Conservation (phyloP, 2,888 invertebrate species). For the Nipponacmea schrenckii region DNA sequence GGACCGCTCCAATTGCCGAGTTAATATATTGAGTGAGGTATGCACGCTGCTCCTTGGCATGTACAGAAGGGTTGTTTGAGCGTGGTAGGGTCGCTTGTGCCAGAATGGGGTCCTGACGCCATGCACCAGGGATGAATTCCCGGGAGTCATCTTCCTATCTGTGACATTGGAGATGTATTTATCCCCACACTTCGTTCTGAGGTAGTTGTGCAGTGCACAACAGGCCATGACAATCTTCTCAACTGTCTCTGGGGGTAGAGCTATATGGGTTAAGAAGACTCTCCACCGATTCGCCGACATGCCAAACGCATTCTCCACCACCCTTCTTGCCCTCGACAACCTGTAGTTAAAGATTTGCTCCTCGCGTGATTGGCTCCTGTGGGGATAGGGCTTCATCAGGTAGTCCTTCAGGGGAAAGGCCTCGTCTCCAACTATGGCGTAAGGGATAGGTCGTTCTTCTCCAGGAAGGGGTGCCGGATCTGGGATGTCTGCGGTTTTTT, state of each 20-base stretch:
- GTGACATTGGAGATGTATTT: no score
- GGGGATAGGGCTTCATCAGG: constrained; percentile 1
- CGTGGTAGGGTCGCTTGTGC: no score
- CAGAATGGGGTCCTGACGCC: no score
- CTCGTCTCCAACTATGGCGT: constrained; percentile 19
- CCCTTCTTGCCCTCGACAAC: no score
- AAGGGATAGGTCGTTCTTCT: constrained; percentile 11
- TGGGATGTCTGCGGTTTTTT: constrained; percentile 11
- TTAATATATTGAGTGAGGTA: no score
- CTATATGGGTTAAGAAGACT: constrained; percentile 2
- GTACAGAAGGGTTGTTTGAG: no score
- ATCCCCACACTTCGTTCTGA: no score
- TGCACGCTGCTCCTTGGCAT: no score
- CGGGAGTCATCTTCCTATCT: no score
- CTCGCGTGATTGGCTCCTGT: neutral
- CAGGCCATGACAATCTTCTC: constrained; percentile 13
- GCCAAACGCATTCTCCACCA: constrained; percentile 17
- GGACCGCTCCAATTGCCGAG: no score
- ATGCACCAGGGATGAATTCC: no score
- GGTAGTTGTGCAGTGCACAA: constrained; percentile 17
- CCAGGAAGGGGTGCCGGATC: constrained; percentile 13
- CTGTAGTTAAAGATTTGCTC: constrained; percentile 10
- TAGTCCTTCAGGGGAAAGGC: neutral
- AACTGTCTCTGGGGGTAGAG: constrained; percentile 13
- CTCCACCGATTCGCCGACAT: constrained; percentile 13